Evolutionary conservation across 2,113 vertebrate species (phyloP), one percentile per base, ranked within the genome.

Genomic region (Hippocampus mohnikei): DNA sequence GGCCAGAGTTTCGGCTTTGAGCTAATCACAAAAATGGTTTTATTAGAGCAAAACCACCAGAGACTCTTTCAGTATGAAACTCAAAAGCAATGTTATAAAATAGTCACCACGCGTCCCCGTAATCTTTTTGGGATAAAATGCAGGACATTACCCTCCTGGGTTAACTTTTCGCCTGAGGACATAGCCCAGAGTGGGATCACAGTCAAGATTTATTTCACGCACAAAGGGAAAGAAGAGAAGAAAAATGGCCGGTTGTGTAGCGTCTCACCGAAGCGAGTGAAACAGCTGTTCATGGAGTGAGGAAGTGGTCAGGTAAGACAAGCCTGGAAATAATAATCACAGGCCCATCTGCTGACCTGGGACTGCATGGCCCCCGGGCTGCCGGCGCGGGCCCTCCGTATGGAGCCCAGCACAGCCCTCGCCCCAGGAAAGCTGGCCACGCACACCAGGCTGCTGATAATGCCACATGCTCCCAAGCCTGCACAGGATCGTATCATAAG

Each of bases 291-390:
- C 95, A 94, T 87, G 93, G 93, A 92, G 94, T 88, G 94, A 95
- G 92, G 92, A 94, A 91, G 94, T 92, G 94, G 95, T 94, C 95
- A 96, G 94, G 93, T 94, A 95, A 94, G 93, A 93, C 91, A 91
- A 91, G 91, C 92, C 91, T 95, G 94, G 91, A 95, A 95, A 94
- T 92, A 95, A 94, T 91, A 94, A 95, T 94, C 95, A 95, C 90
- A 93, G 88, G 93, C 93, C 96, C 96, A 98, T 98, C 96, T 98
- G 96, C 93, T 94, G 94, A 95, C 94, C 94, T 93, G 92, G 92
- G 95, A 94, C 89, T 92, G 93, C 90, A 88, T 82, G 89, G 93
- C 95, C 95, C 92, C 88, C 77, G 93, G 95, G 94, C 90, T 92
- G 78, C 85, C 88, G 87, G 93, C 93, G 93, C 92, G 93, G 93